Conservation (phyloP, 2,888 invertebrate species). For the Acanthoscelides obtectus region DNA sequence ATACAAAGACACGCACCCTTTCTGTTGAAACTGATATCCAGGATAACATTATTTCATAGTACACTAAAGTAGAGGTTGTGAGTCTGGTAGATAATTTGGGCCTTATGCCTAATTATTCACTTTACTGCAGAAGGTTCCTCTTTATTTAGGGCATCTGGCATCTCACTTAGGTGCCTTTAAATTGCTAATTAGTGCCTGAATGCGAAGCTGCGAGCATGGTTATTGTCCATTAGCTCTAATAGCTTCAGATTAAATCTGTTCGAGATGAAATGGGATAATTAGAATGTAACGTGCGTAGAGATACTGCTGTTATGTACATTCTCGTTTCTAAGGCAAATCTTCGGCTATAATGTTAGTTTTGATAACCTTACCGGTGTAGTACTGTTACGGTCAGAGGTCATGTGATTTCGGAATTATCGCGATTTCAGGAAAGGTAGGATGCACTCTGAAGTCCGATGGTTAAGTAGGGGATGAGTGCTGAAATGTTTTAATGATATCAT, state of each 20-base stretch:
- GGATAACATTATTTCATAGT: neutral
- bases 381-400: too few relatives aligned
- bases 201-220: neutral
- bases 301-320: too few relatives aligned
- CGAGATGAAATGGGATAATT: neutral
- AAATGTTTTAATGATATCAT: too few relatives aligned
- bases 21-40: too few relatives aligned
- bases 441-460: too few relatives aligned
- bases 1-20: too few relatives aligned
- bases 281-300: neutral
- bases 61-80: neutral
- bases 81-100: neutral
- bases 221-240: neutral
- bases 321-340: too few relatives aligned
- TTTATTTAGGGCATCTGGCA: neutral
- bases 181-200: neutral
- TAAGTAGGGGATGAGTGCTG: too few relatives aligned
- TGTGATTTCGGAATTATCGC: too few relatives aligned
- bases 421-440: too few relatives aligned
- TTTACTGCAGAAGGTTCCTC: neutral
- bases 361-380: too few relatives aligned
- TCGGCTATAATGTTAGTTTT: too few relatives aligned
- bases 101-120: neutral
- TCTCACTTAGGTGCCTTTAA: neutral
- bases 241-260: neutral